A percentile compares a stretch with the other conserved stretches of the same genome.
Evolutionary conservation across 2,797 vertebrate genomes (phyloP).

Genomic region (Rhinophrynus dorsalis): DNA sequence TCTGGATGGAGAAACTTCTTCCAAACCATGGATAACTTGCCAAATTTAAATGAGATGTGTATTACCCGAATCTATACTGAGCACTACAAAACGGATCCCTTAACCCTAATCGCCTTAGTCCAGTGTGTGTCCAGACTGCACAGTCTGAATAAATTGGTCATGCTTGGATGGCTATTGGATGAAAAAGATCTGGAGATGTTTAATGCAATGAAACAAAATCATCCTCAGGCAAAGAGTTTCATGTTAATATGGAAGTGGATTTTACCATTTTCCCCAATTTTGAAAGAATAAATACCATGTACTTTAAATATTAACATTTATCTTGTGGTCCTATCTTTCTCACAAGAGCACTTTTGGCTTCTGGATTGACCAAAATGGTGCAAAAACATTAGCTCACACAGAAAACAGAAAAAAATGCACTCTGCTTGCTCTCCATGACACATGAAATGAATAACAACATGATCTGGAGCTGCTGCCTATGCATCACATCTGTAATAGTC

Average conservation of each 20-base stretch:
- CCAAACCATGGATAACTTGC: slow-evolving; percentile 35
- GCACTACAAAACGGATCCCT: slow-evolving; percentile 13
- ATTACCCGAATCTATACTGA: not conserved
- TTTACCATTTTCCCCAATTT: slow-evolving; percentile 32
- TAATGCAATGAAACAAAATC: slow-evolving; percentile 40
- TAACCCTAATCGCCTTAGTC: slow-evolving; percentile 16
- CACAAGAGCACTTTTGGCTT: too few relatives aligned
- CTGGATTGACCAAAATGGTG: too few relatives aligned
- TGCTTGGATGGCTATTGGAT: slow-evolving; percentile 53
- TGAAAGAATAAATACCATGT: not conserved
- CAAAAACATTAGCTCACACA: too few relatives aligned
- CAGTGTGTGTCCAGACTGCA: slow-evolving; percentile 22
- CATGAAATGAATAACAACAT: too few relatives aligned
- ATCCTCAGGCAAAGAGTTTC: slow-evolving; percentile 42
- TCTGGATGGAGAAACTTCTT: slow-evolving; percentile 55
- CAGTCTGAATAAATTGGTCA: slow-evolving; percentile 7
- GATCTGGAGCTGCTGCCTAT: too few relatives aligned
- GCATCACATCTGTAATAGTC: too few relatives aligned
- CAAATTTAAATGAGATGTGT: slow-evolving; percentile 31
- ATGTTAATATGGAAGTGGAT: slow-evolving; percentile 18
- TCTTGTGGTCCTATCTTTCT: too few relatives aligned
- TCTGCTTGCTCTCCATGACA: too few relatives aligned
- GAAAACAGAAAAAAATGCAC: too few relatives aligned
- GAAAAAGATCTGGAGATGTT: slow-evolving; percentile 49
- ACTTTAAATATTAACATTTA: not conserved